Percentiles rank a stretch among this genome's conserved stretches.
phyloP scores from a whole-genome alignment of 2,113 vertebrate species.

The Phocoena phocoena region DNA sequence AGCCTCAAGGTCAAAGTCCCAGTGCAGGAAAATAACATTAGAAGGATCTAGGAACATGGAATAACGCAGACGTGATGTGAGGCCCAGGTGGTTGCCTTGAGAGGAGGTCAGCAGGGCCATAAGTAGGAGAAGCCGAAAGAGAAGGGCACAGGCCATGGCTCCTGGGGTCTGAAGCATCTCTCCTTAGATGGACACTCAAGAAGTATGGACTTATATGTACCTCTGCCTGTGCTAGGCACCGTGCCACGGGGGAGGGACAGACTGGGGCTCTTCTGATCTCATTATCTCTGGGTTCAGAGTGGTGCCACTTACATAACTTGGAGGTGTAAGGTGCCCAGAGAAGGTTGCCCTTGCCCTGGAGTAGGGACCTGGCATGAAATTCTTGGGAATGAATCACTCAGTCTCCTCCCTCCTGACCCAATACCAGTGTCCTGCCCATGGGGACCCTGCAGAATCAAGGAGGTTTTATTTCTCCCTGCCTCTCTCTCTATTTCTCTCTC shows the following conservation, averaged over 20 bases:
- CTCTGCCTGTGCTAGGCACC: not conserved
- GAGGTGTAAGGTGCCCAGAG: constrained; percentile 23
- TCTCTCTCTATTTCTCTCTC: not conserved
- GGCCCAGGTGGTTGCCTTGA: not conserved
- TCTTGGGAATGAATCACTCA: not conserved
- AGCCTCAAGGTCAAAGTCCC: constrained; percentile 82
- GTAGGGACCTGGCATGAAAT: not conserved
- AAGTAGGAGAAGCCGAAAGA: constrained; percentile 40
- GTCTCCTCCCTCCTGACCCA: not conserved
- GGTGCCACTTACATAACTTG: constrained; percentile 74
- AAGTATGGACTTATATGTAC: constrained; percentile 58
- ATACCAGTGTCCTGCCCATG: not conserved
- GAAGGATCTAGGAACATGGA: constrained; percentile 82
- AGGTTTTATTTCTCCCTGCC: not conserved
- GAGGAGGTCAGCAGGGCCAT: not conserved
- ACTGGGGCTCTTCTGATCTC: constrained; percentile 42
- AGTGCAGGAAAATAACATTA: constrained; percentile 73
- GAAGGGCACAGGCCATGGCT: constrained; percentile 47
- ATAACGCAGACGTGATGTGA: constrained; percentile 73
- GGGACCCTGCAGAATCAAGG: not conserved
- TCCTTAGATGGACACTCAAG: fast-evolving
- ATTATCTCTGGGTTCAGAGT: constrained; percentile 49
- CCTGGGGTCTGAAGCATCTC: not conserved
- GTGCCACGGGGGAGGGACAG: constrained; percentile 70
- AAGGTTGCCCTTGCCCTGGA: not conserved